Evolutionary conservation across 1,140 invertebrate species (phyloP).

Genomic region (Hyles vespertilio): DNA sequence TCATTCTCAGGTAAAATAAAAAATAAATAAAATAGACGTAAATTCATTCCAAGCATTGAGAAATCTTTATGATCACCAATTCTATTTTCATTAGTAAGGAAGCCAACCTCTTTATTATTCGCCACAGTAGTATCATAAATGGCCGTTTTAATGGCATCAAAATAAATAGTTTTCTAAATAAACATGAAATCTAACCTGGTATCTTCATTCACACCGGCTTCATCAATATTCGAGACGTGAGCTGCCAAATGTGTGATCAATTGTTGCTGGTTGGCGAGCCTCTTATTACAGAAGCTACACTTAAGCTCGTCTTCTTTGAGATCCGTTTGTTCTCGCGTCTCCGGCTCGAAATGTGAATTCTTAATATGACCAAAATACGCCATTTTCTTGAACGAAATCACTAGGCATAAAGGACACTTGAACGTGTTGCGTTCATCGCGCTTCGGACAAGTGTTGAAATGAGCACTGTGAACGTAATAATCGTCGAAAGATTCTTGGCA

Average conservation of each 20-base stretch:
- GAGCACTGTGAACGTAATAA: slow-evolving; percentile 41
- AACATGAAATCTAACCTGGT: no score
- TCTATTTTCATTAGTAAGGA: no score
- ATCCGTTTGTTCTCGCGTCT: slow-evolving; percentile 8
- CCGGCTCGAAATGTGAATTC: slow-evolving; percentile 25
- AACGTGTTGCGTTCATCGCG: slow-evolving; percentile 25
- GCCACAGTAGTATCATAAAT: no score
- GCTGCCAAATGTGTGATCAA: slow-evolving; percentile 62
- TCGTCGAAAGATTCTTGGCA: slow-evolving; percentile 47
- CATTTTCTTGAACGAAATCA: slow-evolving; percentile 29
- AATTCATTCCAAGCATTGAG: no score
- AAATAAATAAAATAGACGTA: no score
- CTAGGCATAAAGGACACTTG: slow-evolving; percentile 48
- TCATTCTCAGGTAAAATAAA: no score
- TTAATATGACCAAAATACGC: slow-evolving; percentile 52
- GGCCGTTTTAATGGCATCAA: no score
- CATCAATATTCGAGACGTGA: slow-evolving; percentile 63
- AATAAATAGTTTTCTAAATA: no score
- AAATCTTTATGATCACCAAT: no score
- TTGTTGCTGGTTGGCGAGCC: slow-evolving; percentile 45
- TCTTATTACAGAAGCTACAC: slow-evolving; percentile 60
- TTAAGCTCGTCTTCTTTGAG: slow-evolving; percentile 23
- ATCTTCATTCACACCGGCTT: slow-evolving; percentile 22
- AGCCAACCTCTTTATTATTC: no score
- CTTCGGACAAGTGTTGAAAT: slow-evolving; percentile 44